phyloP scores from a whole-genome alignment of 2,888 invertebrate genomes.

The Eurois occulta region DNA sequence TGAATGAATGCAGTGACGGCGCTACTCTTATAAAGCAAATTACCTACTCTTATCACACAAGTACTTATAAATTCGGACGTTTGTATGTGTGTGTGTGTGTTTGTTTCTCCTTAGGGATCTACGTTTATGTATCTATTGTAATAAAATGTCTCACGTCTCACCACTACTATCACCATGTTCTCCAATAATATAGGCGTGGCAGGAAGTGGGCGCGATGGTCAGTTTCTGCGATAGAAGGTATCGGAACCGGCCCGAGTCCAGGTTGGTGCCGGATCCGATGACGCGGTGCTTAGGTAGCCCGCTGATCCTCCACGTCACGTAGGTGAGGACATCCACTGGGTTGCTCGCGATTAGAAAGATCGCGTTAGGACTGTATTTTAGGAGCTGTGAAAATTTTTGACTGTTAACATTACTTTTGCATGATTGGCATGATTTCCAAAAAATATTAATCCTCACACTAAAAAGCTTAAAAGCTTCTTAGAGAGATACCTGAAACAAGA shows the following conservation, averaged over 20 bases:
- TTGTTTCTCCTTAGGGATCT: not conserved
- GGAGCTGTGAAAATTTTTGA: slow-evolving; percentile 84
- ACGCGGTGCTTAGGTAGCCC: slow-evolving; percentile 96
- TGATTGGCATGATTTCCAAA: not conserved
- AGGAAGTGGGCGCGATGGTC: slow-evolving; percentile 95
- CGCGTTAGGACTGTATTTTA: slow-evolving; percentile 96
- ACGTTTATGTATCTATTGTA: not conserved
- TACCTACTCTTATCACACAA: not conserved
- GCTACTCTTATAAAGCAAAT: not conserved
- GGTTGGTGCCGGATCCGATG: slow-evolving; percentile 97
- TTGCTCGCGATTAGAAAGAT: slow-evolving; percentile 97
- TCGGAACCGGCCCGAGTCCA: slow-evolving; percentile 97
- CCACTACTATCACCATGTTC: slow-evolving; percentile 98
- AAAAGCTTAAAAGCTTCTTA: not conserved
- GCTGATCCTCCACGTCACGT: slow-evolving; percentile 98
- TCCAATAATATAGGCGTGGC: slow-evolving; percentile 98
- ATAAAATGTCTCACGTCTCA: not conserved
- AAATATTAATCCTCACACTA: not conserved
- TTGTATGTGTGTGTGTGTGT: not conserved
- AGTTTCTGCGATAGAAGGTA: slow-evolving; percentile 96
- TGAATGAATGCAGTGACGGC: not conserved
- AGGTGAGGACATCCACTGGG: slow-evolving; percentile 97
- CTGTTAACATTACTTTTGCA: not conserved
- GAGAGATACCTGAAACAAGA: not conserved
- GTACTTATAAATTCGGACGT: not conserved